Conservation (phyloP, 2,113 vertebrate genomes). For the Colinus virginianus region DNA sequence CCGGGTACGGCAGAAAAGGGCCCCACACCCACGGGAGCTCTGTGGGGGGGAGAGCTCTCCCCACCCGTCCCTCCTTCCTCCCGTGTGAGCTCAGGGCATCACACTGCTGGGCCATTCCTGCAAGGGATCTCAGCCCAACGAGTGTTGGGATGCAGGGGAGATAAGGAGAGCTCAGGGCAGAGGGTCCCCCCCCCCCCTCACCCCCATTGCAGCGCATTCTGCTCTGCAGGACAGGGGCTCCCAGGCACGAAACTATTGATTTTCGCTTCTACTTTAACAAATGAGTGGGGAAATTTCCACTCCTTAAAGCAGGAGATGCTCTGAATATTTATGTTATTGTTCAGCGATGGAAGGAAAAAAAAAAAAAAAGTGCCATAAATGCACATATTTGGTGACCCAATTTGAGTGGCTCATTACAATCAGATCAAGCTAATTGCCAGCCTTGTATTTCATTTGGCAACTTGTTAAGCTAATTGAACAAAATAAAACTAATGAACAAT, state of each 20-base stretch:
- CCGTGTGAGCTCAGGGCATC: not conserved
- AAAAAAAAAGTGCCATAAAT: slow-evolving; percentile 24
- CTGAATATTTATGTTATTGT: slow-evolving; percentile 30
- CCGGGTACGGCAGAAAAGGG: not conserved
- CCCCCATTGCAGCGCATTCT: not conserved
- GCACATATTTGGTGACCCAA: slow-evolving; percentile 53
- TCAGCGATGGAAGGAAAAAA: not conserved
- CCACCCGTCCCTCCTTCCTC: not conserved
- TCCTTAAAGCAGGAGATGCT: not conserved
- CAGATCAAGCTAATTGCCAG: slow-evolving; percentile 75
- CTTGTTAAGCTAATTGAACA: slow-evolving; percentile 80
- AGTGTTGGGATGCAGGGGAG: not conserved
- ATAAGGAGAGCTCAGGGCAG: not conserved
- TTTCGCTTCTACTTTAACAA: not conserved
- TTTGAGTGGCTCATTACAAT: slow-evolving; percentile 63
- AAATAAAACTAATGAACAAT: slow-evolving; percentile 82
- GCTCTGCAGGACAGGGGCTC: not conserved
- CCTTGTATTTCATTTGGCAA: slow-evolving; percentile 79
- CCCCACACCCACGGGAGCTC: not conserved
- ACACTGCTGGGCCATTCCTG: not conserved
- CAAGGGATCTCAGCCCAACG: not conserved
- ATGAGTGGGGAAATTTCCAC: slow-evolving; percentile 3
- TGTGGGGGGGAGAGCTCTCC: not conserved
- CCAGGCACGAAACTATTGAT: not conserved
- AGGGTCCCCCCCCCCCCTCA: not conserved